Conservation (phyloP, 2,113 vertebrate species). For the Dinomys branickii region DNA sequence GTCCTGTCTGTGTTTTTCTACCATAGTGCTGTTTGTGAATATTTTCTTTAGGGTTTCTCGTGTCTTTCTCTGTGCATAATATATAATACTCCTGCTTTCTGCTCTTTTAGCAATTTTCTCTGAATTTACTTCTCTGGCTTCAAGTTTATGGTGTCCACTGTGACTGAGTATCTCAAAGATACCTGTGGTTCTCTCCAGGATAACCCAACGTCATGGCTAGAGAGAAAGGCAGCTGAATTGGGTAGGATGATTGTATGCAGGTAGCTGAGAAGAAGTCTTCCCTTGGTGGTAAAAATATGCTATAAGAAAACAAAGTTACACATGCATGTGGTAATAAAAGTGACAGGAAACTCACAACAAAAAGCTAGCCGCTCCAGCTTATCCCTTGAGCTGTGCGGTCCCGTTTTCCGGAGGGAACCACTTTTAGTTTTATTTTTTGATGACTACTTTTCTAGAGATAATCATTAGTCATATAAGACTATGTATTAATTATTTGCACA, state of each 20-base stretch:
- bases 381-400: neutral
- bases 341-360: neutral
- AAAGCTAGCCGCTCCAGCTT: neutral
- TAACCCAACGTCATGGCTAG: neutral
- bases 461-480: neutral
- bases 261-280: neutral
- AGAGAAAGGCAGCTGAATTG: neutral
- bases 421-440: neutral
- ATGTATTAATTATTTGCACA: neutral
- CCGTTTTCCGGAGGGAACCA: neutral
- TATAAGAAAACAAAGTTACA: neutral
- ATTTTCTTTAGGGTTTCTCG: neutral
- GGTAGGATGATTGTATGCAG: neutral
- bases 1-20: neutral
- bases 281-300: neutral
- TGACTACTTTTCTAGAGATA: neutral
- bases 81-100: neutral
- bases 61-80: neutral
- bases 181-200: neutral
- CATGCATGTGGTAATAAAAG: neutral
- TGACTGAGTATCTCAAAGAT: neutral
- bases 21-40: neutral
- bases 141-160: neutral
- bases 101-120: neutral
- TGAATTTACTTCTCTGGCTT: neutral